Conservation (phyloP, 2,113 vertebrate genomes). For the Uria lomvia region DNA sequence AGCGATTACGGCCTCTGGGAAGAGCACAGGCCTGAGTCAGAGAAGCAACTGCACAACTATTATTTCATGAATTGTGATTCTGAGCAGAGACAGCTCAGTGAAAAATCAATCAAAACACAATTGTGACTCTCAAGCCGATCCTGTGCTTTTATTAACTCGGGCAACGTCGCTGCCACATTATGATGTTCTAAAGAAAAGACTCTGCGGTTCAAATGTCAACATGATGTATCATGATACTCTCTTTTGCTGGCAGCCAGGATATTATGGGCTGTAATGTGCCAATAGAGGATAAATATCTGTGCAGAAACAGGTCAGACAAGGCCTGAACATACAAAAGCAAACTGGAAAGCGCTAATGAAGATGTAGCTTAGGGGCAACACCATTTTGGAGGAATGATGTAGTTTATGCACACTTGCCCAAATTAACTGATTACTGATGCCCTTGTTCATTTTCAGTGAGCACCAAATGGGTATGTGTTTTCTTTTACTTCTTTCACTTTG, state of each 20-base stretch:
- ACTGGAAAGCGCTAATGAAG: background rate
- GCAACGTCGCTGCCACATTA: background rate
- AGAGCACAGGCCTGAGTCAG: background rate
- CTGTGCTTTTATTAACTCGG: background rate
- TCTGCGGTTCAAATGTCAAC: background rate
- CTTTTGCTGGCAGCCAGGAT: background rate
- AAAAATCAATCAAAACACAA: constrained; percentile 26
- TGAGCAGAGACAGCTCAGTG: background rate
- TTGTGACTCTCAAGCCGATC: background rate
- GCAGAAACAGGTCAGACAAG: constrained; percentile 1
- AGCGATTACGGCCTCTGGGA: background rate
- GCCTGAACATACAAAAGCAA: background rate
- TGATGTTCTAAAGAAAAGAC: background rate
- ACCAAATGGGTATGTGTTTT: background rate
- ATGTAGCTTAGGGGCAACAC: background rate
- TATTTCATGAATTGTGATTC: background rate
- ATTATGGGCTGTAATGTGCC: constrained; percentile 9
- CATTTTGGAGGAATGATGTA: background rate
- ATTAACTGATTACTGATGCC: background rate
- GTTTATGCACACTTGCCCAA: background rate
- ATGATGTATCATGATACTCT: background rate
- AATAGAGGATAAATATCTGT: background rate
- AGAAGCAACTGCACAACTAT: background rate
- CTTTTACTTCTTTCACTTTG: background rate
- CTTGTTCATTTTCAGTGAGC: background rate